These are phyloP conservation scores for Acanthaster planci DNA, from an alignment of 35 echinoderm and acorn worm genomes.

Conservation along the genomic window DNA sequence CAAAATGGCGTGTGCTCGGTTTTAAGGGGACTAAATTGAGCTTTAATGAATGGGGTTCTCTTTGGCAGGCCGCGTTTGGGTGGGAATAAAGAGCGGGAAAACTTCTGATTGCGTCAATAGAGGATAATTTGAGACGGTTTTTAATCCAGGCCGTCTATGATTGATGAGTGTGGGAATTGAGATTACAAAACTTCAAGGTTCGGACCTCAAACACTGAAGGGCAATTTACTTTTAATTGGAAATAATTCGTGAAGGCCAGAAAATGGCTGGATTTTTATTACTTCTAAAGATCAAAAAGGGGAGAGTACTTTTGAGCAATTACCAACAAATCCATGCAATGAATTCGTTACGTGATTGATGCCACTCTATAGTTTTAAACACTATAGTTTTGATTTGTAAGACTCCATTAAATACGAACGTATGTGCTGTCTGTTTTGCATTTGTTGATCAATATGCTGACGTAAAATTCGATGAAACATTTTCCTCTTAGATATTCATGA, in stretches of 20 bases:
- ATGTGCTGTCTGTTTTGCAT: too few species aligned
- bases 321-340: not conserved
- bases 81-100: not conserved
- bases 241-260: constrained; percentile 14
- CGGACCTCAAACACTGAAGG: not conserved
- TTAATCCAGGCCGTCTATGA: not conserved
- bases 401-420: too few species aligned
- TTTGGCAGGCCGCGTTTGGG: too few species aligned
- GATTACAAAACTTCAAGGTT: not conserved
- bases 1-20: too few species aligned
- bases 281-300: constrained; percentile 12
- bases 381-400: too few species aligned
- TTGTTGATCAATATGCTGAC: too few species aligned
- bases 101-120: constrained; percentile 12
- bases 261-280: not conserved
- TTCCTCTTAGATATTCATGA: too few species aligned
- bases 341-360: not conserved
- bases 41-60: not conserved
- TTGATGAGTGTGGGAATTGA: constrained; percentile 12
- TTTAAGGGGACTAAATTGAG: not conserved
- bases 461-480: too few species aligned
- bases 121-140: not conserved
- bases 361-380: not conserved
- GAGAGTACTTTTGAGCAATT: constrained; percentile 5
- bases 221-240: constrained; percentile 16